A percentile compares a stretch with the other conserved stretches of the same genome.
These are phyloP conservation scores for Diachrysia chrysitis DNA, from an alignment of 2,888 invertebrate genomes.

Conservation along the genomic window DNA sequence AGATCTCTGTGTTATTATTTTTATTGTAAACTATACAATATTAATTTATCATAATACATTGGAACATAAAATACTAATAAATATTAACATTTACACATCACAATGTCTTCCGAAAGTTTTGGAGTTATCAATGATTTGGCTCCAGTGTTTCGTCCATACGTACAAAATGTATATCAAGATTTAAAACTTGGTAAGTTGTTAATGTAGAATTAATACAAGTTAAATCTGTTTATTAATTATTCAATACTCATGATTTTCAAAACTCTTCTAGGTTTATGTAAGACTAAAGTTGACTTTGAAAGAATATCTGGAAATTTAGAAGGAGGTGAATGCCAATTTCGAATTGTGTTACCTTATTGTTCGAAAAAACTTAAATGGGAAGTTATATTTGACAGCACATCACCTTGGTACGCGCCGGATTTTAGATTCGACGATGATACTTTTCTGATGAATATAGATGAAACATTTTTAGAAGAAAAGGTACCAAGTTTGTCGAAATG, in stretches of 20 bases:
- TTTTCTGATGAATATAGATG: conserved; percentile 90
- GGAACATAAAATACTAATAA: neutral
- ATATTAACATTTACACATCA: conserved; percentile 16
- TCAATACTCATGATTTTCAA: neutral
- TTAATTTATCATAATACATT: no score
- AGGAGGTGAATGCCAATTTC: conserved; percentile 88
- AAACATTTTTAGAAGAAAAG: conserved; percentile 84
- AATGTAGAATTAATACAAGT: neutral
- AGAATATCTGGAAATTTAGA: conserved; percentile 74
- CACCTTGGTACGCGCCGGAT: conserved; percentile 92
- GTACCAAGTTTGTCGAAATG: conserved; percentile 91
- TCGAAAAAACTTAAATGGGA: conserved; percentile 92
- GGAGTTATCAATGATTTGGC: conserved; percentile 76
- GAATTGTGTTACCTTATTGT: conserved; percentile 92
- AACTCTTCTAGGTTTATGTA: conserved; percentile 77
- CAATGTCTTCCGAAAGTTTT: conserved; percentile 70
- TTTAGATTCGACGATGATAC: conserved; percentile 92
- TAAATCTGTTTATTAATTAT: neutral
- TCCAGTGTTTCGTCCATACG: conserved; percentile 82
- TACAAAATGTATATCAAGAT: conserved; percentile 82
- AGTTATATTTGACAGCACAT: conserved; percentile 90
- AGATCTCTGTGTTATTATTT: no score
- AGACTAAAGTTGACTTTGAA: conserved; percentile 85
- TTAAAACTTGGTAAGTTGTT: conserved; percentile 78
- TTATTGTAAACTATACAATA: no score